Percentiles rank a stretch among this genome's conserved stretches.
These are phyloP conservation scores for Henricia sp. DNA, from an alignment of 53 echinoderm and acorn worm species.

Conservation along the genomic window DNA sequence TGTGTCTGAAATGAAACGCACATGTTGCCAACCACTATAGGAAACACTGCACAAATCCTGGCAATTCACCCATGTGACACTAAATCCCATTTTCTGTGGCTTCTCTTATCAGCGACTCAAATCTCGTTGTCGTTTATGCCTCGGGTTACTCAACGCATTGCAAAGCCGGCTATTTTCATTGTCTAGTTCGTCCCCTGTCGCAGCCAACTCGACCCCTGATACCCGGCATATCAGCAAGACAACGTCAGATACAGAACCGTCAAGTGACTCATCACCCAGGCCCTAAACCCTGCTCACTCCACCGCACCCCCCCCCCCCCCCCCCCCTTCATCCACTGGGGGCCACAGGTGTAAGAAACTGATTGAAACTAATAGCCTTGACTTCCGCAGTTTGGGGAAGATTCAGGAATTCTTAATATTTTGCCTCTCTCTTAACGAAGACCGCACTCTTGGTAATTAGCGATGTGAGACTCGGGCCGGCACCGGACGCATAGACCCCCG, in stretches of 20 bases:
- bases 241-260: slow-evolving; percentile 19
- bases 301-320: background rate
- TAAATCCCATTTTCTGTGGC: slow-evolving; percentile 1
- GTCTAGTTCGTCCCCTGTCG: slow-evolving; percentile 19
- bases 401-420: slow-evolving; percentile 57
- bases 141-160: slow-evolving; percentile 9
- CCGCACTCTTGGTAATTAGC: slow-evolving; percentile 47
- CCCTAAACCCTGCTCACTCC: slow-evolving; percentile 6
- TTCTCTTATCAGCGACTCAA: background rate
- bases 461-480: slow-evolving; percentile 28
- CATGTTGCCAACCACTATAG: no score
- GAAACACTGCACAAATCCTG: no score
- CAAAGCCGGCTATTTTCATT: slow-evolving; percentile 53
- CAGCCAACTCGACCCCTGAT: background rate
- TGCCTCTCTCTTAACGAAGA: background rate
- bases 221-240: no score
- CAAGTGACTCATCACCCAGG: slow-evolving; percentile 38
- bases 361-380: slow-evolving; percentile 75
- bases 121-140: slow-evolving; percentile 1
- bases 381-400: slow-evolving; percentile 70
- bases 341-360: slow-evolving; percentile 59
- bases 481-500: slow-evolving; percentile 10
- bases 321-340: background rate
- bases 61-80: slow-evolving; percentile 16
- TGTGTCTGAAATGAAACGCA: no score